Conservation (phyloP, 2,888 invertebrate species). For the Scaptomyza reducta region DNA sequence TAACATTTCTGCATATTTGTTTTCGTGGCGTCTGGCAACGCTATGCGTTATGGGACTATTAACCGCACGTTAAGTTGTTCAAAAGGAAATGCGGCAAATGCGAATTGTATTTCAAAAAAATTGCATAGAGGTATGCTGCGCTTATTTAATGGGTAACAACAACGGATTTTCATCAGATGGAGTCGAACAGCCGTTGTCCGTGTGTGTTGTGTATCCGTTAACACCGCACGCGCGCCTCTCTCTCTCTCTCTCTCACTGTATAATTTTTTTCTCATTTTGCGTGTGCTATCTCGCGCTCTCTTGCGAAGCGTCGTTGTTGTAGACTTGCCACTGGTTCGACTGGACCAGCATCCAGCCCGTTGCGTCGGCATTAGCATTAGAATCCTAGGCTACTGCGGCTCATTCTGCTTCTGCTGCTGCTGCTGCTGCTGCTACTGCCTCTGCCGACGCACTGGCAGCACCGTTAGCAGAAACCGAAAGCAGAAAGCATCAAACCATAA, state of each 20-base stretch:
- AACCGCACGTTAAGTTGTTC: background rate
- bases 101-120: conserved; percentile 20
- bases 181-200: conserved; percentile 27
- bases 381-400: conserved; percentile 41
- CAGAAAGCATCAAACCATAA: conserved; percentile 44
- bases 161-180: conserved; percentile 9
- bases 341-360: conserved; percentile 43
- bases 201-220: conserved; percentile 34
- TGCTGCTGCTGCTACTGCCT: background rate
- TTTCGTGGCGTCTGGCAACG: conserved; percentile 15
- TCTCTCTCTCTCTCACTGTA: background rate
- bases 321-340: conserved; percentile 48
- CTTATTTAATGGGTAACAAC: conserved; percentile 12
- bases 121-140: background rate
- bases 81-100: conserved; percentile 8
- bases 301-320: conserved; percentile 31
- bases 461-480: conserved; percentile 22
- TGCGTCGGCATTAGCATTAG: conserved; percentile 38
- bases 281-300: conserved; percentile 6
- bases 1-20: background rate
- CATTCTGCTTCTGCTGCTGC: background rate
- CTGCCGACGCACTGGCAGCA: conserved; percentile 21
- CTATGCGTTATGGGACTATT: background rate
- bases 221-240: conserved; percentile 42
- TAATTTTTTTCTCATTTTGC: background rate